Evolutionary conservation across 2,888 invertebrate genomes (phyloP).

Genomic region (Thecophora atra): DNA sequence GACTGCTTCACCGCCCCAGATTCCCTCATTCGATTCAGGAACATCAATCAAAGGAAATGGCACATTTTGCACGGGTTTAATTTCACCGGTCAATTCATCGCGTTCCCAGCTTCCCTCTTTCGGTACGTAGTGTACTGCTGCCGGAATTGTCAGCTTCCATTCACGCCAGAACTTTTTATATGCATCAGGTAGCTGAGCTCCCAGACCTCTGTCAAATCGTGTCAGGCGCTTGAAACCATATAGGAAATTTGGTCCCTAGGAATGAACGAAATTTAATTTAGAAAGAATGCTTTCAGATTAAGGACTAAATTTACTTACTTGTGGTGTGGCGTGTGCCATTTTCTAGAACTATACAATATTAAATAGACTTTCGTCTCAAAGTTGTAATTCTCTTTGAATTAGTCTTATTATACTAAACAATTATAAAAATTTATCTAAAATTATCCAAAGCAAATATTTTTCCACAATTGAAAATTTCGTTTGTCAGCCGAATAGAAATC

Average conservation of each 20-base stretch:
- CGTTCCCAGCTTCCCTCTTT: constrained; percentile 78
- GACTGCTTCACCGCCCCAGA: constrained; percentile 98
- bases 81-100: constrained; percentile 78
- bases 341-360: no score
- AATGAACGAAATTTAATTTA: not conserved
- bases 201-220: constrained; percentile 75
- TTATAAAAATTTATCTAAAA: no score
- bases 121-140: constrained; percentile 76
- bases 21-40: constrained; percentile 80
- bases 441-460: no score
- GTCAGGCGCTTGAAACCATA: constrained; percentile 68
- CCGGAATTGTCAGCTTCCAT: constrained; percentile 77
- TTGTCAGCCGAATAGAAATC: no score
- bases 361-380: no score
- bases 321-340: constrained; percentile 62
- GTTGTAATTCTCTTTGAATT: no score
- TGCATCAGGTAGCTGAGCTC: constrained; percentile 76
- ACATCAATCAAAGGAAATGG: constrained; percentile 82
- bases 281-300: constrained; percentile 50
- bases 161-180: constrained; percentile 88
- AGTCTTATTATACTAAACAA: no score
- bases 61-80: constrained; percentile 77
- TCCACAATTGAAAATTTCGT: no score
- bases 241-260: constrained; percentile 59
- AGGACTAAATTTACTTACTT: constrained; percentile 56